Conservation (phyloP, 1,140 invertebrate species). For the Onthophagus taurus region DNA sequence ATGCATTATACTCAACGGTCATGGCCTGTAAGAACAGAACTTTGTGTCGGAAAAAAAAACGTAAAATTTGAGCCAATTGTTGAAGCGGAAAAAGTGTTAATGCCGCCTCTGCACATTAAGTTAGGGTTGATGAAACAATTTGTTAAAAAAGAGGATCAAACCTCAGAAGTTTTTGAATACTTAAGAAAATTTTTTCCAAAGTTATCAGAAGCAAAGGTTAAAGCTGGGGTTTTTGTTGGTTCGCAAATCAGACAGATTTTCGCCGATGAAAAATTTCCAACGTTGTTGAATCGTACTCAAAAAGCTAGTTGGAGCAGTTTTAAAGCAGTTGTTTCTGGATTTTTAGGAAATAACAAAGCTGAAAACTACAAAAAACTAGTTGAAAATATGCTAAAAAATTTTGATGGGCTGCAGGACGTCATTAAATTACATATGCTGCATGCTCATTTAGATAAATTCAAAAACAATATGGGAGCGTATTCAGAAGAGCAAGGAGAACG, state of each 20-base stretch:
- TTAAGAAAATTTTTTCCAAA: no score
- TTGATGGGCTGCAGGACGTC: slow-evolving; percentile 36
- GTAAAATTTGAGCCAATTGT: slow-evolving; percentile 29
- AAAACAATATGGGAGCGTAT: slow-evolving; percentile 31
- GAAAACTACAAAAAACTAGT: no score
- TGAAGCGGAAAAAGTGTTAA: slow-evolving; percentile 27
- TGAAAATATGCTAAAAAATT: slow-evolving; percentile 2
- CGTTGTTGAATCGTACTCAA: no score
- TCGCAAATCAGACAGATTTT: no score
- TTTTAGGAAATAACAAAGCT: no score
- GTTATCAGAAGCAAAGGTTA: no score
- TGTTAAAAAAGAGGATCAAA: no score
- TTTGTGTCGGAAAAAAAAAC: slow-evolving; percentile 28
- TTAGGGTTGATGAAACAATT: slow-evolving; percentile 22
- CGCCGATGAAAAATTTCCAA: no score
- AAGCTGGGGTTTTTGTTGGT: no score
- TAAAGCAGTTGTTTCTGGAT: no score
- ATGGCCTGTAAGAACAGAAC: slow-evolving; percentile 28
- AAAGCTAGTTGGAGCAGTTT: no score
- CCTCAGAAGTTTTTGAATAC: no score
- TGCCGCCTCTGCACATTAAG: slow-evolving; percentile 37
- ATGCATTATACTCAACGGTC: slow-evolving; percentile 28
- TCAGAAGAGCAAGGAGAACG: slow-evolving; percentile 24
- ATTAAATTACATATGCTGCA: slow-evolving; percentile 36
- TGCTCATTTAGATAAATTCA: slow-evolving; percentile 34